Base-by-base conservation (phyloP, 2,113 vertebrate species). In the Notothenia rossii region DNA sequence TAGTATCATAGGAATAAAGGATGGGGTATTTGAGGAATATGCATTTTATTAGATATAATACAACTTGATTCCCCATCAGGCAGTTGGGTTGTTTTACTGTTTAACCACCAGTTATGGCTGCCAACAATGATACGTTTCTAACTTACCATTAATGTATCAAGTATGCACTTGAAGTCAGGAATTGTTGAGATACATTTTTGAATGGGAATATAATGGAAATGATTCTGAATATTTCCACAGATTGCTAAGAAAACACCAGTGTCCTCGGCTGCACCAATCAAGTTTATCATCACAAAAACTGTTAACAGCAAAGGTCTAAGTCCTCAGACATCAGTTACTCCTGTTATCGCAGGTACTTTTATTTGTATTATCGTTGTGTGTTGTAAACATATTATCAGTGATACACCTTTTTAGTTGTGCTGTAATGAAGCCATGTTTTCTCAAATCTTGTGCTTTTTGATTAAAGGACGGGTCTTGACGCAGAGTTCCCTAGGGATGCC, bases 241-340 rank as follows among this genome's bases (percentile, higher is more conserved):
- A 97, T 99, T 87, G 96, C 97, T 3, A 99, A 99, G 94, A 99
- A 99, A 94, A 95, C 95, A 1, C 95, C 97, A 71, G 96, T 94
- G 33, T 97, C 98, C 73, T 97, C 98, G 18, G 95, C 97, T 66
- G 97, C 96, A 51, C 97, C 98, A 1, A 96, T 99, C 72, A 99
- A 99, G 91, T 94, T 97, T 72, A 98, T 99, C 91, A 97, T 99
- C 94, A 97, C 98, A 79, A 99, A 99, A 92, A 97, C 97, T 29
- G 95, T 98, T 33, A 99, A 97, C 95, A 99, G 95, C 95, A 99
- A 99, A 96, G 95, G 95, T 70, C 93, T 98, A 54, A 89, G 82
- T 66, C 95, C 96, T 85, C 96, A 98, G 93, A 96, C 96, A 10
- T 95, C 98, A 63, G 95, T 97, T 0, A 93, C 97, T 73, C 96